Evolutionary conservation across 2,888 invertebrate species (phyloP), one percentile per base, ranked within the genome.

Genomic region (Notodonta ziczac): DNA sequence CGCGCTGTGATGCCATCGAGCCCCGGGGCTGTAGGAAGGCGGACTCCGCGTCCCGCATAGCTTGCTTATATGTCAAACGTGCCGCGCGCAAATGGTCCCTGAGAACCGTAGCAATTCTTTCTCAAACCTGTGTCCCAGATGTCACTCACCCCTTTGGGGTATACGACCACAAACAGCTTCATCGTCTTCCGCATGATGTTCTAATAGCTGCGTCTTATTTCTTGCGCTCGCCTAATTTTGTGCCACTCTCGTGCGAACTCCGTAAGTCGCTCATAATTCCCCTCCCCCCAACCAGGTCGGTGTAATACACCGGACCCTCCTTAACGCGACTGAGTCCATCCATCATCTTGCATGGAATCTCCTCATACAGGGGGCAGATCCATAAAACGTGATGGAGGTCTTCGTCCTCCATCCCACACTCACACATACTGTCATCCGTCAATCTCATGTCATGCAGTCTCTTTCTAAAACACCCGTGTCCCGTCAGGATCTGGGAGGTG

Each of bases 21-120:
- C 0, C 82, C 83, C 14, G 78, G 77, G 0, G 79, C 71, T 6
- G 74, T 82, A 63, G 59, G 12, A 44, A 57, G 0, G 57, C 59
- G 5, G 60, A 50, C 35, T 64, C 57, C 50, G 62, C 63, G 56
- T 48, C 24, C 59, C 55, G 46, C 66, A 68, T 68, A 51, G 9
- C 2, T 0, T 0, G 0, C 14, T 59, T 55, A 2, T 69, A 69
- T 0, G 24, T 51, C 42, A 7, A 5, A 4, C 44, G 12, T 13
- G n/a, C 44, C 13, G 9, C 0, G 4, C 9, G 44, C 4, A 13
- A 6, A 4, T 8, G 5, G 9, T 46, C 44, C 12, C 13, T 5
- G 5, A 12, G 44, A n/a, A n/a, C n/a, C n/a, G n/a, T n/a, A n/a
- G n/a, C n/a, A n/a, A n/a, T 35, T 35, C 5, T 24, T 6, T 35